Evolutionary conservation across 2,888 invertebrate species (phyloP), one percentile per base, ranked within the genome.

Genomic region (Celastrina argiolus): DNA sequence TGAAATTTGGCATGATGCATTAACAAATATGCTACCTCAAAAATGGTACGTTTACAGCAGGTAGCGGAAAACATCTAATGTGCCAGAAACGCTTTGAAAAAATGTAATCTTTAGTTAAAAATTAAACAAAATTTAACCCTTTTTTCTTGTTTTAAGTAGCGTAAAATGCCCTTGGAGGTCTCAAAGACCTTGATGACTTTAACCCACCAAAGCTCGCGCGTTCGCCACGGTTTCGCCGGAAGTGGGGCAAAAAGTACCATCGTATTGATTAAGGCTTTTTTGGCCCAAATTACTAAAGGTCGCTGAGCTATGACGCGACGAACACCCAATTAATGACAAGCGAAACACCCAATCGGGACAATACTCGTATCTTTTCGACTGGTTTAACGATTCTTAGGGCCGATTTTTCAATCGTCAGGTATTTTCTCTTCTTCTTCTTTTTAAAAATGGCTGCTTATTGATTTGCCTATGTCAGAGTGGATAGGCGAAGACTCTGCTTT

Each of bases 261-360:
- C 12, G 22, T 26, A 51, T 51, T 51, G 51, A 51, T 51, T 51
- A 51, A 51, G 22, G 51, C 22, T 51, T 51, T 51, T 51, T 51
- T 5, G 51, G 22, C 22, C 51, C 51, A 51, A 51, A 51, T 51
- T 51, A 26, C 51, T 51, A 51, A 18, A 51, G 51, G 51, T 51
- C 51, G 5, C 22, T 51, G 51, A 51, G 51, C 51, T 51, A 51
- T 22, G 51, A 51, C 51, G 51, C 22, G 22, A 12, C 12, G 31
- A 41, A 41, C 51, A 51, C 18, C 18, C 45, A 45, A 10, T 45
- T 45, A 26, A 22, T 14, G 51, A 51, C 22, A 5, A 51, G 22
- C 26, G 26, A 51, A 51, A 51, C 51, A 51, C 12, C 22, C 12
- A 22, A 12, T 14, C 5, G 51, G 22, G 12, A 51, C 12, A 51